Conservation (phyloP, 2,888 invertebrate genomes). For the Chaetogeoica ovagalla region DNA sequence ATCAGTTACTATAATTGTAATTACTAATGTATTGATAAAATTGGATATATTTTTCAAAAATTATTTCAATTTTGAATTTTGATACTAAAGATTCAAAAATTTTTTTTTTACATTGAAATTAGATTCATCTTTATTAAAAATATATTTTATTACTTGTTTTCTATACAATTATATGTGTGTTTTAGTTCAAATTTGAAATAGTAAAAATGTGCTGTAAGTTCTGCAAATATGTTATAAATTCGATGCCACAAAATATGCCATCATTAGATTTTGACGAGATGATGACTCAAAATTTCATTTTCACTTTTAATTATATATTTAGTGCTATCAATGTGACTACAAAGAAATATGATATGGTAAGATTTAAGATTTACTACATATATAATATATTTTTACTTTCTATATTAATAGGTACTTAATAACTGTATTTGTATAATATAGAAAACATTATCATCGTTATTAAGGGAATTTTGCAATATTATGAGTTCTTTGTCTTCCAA, state of each 20-base stretch:
- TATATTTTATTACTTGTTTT: too few species aligned
- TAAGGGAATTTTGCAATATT: slow-evolving; percentile 29
- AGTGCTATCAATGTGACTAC: slow-evolving; percentile 15
- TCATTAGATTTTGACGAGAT: background rate
- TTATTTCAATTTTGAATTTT: too few species aligned
- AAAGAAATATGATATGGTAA: slow-evolving; percentile 27
- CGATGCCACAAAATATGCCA: background rate
- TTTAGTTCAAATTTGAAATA: slow-evolving; percentile 43
- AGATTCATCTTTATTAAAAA: too few species aligned
- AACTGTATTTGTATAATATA: slow-evolving; percentile 13
- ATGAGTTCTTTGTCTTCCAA: slow-evolving; percentile 8
- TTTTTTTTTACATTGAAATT: too few species aligned
- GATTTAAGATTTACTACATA: background rate
- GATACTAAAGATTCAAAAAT: too few species aligned
- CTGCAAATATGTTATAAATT: slow-evolving; percentile 3
- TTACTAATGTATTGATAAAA: too few species aligned
- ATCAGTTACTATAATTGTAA: too few species aligned
- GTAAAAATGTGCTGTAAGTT: slow-evolving; percentile 14
- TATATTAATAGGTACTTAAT: background rate
- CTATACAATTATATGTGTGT: background rate
- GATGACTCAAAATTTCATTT: slow-evolving; percentile 16
- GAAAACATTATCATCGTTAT: slow-evolving; percentile 26
- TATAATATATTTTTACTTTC: background rate
- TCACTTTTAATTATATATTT: slow-evolving; percentile 27
- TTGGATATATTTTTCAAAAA: too few species aligned